These are phyloP conservation scores for Dynastes hyllus DNA, from an alignment of 2,888 invertebrate genomes.

Conservation along the genomic window DNA sequence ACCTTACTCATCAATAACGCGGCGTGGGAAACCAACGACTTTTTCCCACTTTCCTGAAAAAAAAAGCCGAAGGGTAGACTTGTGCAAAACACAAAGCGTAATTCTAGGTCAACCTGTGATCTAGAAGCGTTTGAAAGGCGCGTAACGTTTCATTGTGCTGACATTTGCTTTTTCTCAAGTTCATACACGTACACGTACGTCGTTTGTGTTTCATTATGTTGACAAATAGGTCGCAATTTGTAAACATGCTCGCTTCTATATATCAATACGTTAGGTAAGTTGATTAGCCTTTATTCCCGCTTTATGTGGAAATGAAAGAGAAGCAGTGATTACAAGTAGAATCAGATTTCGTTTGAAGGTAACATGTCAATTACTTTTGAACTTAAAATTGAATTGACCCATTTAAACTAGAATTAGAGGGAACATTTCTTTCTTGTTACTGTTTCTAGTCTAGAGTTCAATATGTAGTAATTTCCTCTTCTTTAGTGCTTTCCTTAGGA, in stretches of 20 bases:
- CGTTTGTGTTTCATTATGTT: conserved; percentile 11
- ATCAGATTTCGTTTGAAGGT: too few relatives aligned
- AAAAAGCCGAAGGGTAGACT: neutral
- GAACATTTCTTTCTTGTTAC: too few relatives aligned
- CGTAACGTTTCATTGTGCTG: conserved; percentile 32
- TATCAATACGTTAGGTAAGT: neutral
- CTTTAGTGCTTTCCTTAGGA: too few relatives aligned
- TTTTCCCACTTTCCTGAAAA: neutral
- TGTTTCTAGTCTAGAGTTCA: too few relatives aligned
- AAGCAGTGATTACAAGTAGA: too few relatives aligned
- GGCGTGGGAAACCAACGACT: neutral
- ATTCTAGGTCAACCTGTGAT: conserved; percentile 32
- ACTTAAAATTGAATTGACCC: too few relatives aligned
- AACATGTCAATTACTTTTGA: too few relatives aligned
- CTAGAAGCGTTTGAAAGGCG: conserved; percentile 21
- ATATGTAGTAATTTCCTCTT: too few relatives aligned
- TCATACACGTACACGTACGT: conserved; percentile 22
- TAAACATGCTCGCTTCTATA: conserved; percentile 6
- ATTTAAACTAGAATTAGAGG: too few relatives aligned
- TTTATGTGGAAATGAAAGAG: neutral
- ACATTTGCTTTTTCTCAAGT: conserved; percentile 35
- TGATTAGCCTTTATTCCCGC: neutral
- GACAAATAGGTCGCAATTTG: conserved; percentile 24
- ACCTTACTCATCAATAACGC: neutral
- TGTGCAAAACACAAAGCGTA: neutral